phyloP scores from a whole-genome alignment of 2,888 invertebrate species.

The Punctoribates punctum region DNA sequence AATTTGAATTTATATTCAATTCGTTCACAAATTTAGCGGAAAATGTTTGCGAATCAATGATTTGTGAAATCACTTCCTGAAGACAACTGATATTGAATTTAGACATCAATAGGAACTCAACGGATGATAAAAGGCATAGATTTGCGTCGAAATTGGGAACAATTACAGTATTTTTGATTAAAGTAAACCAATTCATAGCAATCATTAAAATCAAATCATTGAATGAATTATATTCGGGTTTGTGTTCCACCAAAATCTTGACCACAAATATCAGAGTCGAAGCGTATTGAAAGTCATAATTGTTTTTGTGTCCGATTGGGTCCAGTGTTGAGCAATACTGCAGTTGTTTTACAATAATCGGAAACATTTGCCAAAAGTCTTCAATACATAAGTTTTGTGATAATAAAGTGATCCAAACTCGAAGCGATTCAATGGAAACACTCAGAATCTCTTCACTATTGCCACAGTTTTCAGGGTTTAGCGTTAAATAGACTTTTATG shows the following conservation, averaged over 20 bases:
- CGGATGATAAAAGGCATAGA: constrained; percentile 16
- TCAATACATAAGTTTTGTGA: not conserved
- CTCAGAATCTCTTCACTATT: constrained; percentile 6
- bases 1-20: constrained; percentile 38
- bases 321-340: constrained; percentile 17
- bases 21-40: not conserved
- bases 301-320: constrained; percentile 17
- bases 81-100: constrained; percentile 11
- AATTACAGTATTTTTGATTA: constrained; percentile 31
- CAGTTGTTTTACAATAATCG: constrained; percentile 28
- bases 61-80: not conserved
- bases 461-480: constrained; percentile 36
- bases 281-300: constrained; percentile 42
- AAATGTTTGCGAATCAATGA: not conserved
- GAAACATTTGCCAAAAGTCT: constrained; percentile 40
- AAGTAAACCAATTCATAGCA: constrained; percentile 33
- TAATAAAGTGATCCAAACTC: constrained; percentile 38
- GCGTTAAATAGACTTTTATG: constrained; percentile 28
- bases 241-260: not conserved
- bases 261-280: constrained; percentile 26
- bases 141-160: constrained; percentile 38
- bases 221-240: not conserved
- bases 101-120: constrained; percentile 18
- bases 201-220: constrained; percentile 19
- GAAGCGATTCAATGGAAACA: constrained; percentile 40